Percentiles rank a stretch among this genome's conserved stretches.
Conservation (phyloP, 2,113 vertebrate genomes). For the Albula goreensis region DNA sequence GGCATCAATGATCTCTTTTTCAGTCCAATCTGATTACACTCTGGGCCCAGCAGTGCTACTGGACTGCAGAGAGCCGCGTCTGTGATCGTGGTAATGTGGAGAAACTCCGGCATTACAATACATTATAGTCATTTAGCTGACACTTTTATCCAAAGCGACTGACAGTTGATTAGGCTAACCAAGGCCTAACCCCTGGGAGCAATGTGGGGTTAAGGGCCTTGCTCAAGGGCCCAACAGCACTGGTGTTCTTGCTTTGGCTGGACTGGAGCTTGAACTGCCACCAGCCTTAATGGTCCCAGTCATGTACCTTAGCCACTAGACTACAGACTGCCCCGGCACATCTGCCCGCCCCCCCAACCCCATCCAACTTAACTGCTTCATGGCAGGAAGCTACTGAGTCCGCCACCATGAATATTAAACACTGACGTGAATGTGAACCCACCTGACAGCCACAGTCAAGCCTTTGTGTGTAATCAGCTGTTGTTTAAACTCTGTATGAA, state of each 20-base stretch:
- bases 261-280: no score
- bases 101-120: no score
- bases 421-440: neutral
- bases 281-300: no score
- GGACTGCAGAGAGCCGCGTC: neutral
- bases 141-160: no score
- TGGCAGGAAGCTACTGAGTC: neutral
- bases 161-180: no score
- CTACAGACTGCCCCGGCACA: neutral
- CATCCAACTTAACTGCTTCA: neutral
- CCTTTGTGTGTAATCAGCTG: conserved; percentile 27
- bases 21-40: conserved; percentile 21
- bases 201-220: no score
- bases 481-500: neutral
- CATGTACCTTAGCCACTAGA: no score
- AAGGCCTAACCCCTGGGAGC: no score
- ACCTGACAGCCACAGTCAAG: neutral
- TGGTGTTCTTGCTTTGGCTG: no score
- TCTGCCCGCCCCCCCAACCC: neutral
- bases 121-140: no score
- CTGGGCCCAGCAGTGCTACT: neutral
- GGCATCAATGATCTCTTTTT: conserved; percentile 31
- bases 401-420: neutral
- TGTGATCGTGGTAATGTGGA: no score
- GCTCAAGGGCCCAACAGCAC: no score